phyloP scores from a whole-genome alignment of 2,888 invertebrate genomes.

The Drosophila imparisetae region DNA sequence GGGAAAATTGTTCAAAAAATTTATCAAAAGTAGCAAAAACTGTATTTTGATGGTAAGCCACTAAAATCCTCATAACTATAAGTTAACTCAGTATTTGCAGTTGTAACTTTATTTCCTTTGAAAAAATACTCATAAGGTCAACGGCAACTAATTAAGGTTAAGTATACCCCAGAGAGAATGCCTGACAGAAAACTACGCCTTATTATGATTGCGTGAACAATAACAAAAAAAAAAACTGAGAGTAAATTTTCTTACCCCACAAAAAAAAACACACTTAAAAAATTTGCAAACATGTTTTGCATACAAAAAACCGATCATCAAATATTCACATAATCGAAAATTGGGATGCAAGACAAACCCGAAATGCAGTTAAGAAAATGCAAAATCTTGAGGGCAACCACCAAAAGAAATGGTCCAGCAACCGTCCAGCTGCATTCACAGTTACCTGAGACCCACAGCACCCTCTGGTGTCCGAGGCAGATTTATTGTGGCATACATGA shows the following conservation, averaged over 20 bases:
- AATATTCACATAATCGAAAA: conserved; percentile 64
- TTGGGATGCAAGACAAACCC: conserved; percentile 23
- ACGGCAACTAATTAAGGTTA: conserved; percentile 65
- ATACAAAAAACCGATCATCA: conserved; percentile 69
- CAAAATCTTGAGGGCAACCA: conserved; percentile 42
- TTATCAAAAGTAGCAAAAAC: background rate
- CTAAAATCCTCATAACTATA: background rate
- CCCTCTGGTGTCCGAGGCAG: conserved; percentile 36
- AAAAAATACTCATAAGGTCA: conserved; percentile 51
- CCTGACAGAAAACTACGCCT: conserved; percentile 64
- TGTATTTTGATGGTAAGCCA: background rate
- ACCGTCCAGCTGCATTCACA: conserved; percentile 58
- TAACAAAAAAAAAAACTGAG: conserved; percentile 28
- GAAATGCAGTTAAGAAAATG: conserved; percentile 33
- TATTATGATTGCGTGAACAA: conserved; percentile 68
- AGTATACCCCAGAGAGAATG: conserved; percentile 7
- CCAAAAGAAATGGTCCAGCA: conserved; percentile 26
- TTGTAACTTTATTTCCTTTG: background rate
- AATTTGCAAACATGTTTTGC: conserved; percentile 75
- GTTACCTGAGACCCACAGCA: conserved; percentile 48
- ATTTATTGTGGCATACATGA: conserved; percentile 36
- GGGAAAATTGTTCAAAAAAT: background rate
- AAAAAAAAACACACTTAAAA: conserved; percentile 60
- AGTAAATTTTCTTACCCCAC: conserved; percentile 32
- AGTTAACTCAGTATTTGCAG: too few relatives aligned